Conservation (phyloP, 1,140 invertebrate species). For the Zaprionus davidi region DNA sequence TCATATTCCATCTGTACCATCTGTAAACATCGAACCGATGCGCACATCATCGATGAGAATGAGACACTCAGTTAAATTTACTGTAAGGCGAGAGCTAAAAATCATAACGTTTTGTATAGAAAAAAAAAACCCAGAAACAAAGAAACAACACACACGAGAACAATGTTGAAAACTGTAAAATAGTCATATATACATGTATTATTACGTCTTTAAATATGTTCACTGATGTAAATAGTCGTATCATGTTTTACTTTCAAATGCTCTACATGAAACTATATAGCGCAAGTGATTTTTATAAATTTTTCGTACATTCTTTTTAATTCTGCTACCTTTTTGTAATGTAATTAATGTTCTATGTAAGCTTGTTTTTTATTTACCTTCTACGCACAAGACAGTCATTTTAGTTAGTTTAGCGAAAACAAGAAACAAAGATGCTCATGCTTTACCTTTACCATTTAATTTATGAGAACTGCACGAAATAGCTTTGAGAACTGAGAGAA, state of each 20-base stretch:
- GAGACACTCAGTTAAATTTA: conserved; percentile 34
- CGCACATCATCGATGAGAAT: conserved; percentile 23
- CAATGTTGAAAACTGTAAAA: conserved; percentile 71
- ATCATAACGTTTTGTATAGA: conserved; percentile 72
- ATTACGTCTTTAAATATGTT: conserved; percentile 75
- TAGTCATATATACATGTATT: conserved; percentile 65
- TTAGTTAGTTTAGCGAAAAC: conserved; percentile 64
- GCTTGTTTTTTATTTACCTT: conserved; percentile 45
- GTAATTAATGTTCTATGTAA: conserved; percentile 43
- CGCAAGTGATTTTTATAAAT: conserved; percentile 65
- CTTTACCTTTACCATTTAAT: conserved; percentile 61
- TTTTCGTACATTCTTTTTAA: conserved; percentile 29
- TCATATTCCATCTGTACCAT: conserved; percentile 19
- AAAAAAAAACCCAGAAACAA: conserved; percentile 25
- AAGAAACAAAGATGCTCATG: conserved; percentile 71
- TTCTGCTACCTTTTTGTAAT: conserved; percentile 21
- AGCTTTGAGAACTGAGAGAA: conserved; percentile 64
- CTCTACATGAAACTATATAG: conserved; percentile 50
- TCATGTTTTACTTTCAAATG: conserved; percentile 61
- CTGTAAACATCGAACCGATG: conserved; percentile 44
- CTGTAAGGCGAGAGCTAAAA: conserved; percentile 59
- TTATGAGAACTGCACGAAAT: conserved; percentile 65
- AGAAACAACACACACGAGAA: conserved; percentile 29
- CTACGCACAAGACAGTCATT: conserved; percentile 79
- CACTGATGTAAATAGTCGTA: conserved; percentile 74